Conservation (phyloP, 2,113 vertebrate genomes). For the Colinus virginianus region DNA sequence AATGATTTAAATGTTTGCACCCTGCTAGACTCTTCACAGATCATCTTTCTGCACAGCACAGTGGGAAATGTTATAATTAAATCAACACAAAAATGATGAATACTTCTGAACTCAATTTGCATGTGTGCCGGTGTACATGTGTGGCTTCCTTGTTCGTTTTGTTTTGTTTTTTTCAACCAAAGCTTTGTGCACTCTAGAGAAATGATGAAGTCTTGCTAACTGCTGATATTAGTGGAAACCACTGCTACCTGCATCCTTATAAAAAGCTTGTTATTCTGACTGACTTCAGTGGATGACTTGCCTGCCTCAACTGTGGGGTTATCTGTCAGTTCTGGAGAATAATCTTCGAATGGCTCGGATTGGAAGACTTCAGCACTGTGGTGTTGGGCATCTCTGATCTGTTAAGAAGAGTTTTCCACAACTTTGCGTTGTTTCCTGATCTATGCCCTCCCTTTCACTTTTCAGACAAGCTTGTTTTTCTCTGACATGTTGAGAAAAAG, state of each 20-base stretch:
- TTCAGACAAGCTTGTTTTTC: background rate
- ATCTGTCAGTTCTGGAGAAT: background rate
- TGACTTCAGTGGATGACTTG: background rate
- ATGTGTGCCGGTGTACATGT: background rate
- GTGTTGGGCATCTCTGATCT: background rate
- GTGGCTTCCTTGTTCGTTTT: background rate
- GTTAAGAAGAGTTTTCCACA: background rate
- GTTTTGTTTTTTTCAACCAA: background rate
- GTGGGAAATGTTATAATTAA: constrained; percentile 48
- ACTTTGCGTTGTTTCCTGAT: background rate
- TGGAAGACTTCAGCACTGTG: background rate
- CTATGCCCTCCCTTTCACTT: background rate
- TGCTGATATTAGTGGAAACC: background rate
- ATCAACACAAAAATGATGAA: background rate
- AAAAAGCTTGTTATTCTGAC: background rate
- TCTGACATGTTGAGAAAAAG: background rate
- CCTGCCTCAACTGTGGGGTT: background rate
- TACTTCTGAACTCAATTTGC: background rate
- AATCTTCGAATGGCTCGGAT: background rate
- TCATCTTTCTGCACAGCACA: background rate
- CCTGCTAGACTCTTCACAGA: constrained; percentile 15
- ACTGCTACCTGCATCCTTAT: background rate
- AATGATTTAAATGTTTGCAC: constrained; percentile 35
- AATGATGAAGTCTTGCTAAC: background rate
- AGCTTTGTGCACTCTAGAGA: background rate